Evolutionary conservation across 2,113 vertebrate genomes (phyloP), one percentile per base, ranked within the genome.

Genomic region (Tretioscincus oriximinensis): DNA sequence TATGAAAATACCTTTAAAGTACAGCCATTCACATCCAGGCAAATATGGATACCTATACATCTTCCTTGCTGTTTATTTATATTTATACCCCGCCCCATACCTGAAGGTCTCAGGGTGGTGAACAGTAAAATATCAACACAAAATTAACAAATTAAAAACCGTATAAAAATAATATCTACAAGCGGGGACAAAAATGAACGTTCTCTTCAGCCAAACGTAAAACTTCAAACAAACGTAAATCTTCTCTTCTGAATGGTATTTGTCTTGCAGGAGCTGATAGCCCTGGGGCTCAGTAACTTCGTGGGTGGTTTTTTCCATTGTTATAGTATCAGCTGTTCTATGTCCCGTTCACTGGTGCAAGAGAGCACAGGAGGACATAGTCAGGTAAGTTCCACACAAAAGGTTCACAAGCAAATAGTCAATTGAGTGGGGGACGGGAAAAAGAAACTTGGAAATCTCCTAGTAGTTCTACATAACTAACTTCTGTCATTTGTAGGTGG

Each of bases 271-370:
- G 98, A 99, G 87, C 95, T 99, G 80, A 93, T 99, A 0, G 98
- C 98, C 0, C 73, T 99, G 28, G 98, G 98, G 69, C 86, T 99
- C 84, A 95, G 94, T 87, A 99, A 99, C 90, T 88, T 95, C 41
- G 3, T 99, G 0, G 98, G 98, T 24, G 95, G 95, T 28, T 75
- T 98, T 77, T 99, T 99, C 93, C 97, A 96, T 81, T 99, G 98
- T 84, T 97, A 97, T 2, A 95, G 97, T 24, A 93, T 98, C 90
- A 98, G 98, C 90, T 97, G 98, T 84, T 99, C 98, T 65, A 98
- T 99, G 97, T 99, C 98, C 0, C 96, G 98, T 31, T 95, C 91
- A 22, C 93, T 99, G 91, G 97, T 99, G 26, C 97, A 98, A 87
- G 97, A 97, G 82, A 95, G 93, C 88, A 95, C 97, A 0, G 98